Percentiles rank a stretch among this genome's conserved stretches.
phyloP scores from a whole-genome alignment of 1,140 invertebrate species.

The Vollenhovia emeryi region DNA sequence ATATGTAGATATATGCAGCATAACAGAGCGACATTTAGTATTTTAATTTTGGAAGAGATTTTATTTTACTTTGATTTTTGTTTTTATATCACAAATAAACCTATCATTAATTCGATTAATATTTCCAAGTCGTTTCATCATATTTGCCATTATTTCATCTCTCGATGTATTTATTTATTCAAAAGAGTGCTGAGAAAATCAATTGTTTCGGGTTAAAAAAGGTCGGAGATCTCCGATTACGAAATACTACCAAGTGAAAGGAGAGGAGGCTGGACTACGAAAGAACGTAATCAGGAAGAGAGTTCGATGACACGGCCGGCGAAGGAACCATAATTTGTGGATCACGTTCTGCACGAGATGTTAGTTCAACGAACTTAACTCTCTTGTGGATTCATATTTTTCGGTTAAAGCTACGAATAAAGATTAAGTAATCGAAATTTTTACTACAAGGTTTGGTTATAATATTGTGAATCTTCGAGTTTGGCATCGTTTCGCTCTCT shows the following conservation, averaged over 20 bases:
- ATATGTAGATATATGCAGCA: background rate
- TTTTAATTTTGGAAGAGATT: background rate
- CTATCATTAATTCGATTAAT: background rate
- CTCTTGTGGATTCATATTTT: conserved; percentile 28
- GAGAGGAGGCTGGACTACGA: conserved; percentile 16
- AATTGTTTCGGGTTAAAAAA: background rate
- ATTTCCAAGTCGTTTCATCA: background rate
- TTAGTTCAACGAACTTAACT: conserved; percentile 64
- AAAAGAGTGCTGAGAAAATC: background rate
- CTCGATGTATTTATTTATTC: background rate
- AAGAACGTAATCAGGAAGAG: conserved; percentile 48
- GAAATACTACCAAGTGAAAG: conserved; percentile 53
- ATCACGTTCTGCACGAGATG: conserved; percentile 67
- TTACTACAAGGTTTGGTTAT: background rate
- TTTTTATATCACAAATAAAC: background rate
- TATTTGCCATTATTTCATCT: background rate
- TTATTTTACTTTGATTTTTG: background rate
- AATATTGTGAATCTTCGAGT: background rate
- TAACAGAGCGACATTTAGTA: background rate
- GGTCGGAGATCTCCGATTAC: background rate
- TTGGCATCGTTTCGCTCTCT: background rate
- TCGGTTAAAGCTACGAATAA: background rate
- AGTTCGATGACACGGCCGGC: conserved; percentile 65
- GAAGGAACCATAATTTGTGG: conserved; percentile 65
- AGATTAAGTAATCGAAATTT: conserved; percentile 10